Conservation (phyloP, 2,888 invertebrate genomes). For the Cheilosia vulpina region DNA sequence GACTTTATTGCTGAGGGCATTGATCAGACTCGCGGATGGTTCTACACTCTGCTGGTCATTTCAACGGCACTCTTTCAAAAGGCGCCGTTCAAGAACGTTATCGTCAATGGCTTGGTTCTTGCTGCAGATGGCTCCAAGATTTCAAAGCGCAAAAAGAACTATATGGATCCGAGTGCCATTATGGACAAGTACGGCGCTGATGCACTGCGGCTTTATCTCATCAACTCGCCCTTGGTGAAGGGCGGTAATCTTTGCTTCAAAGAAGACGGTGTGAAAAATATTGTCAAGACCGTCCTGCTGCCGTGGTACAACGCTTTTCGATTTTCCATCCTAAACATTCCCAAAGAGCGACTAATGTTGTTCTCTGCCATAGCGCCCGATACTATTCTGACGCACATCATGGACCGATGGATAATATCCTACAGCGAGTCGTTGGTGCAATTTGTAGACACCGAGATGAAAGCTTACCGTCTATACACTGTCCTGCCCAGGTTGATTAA, state of each 20-base stretch:
- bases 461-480: constrained; percentile 94
- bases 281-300: constrained; percentile 96
- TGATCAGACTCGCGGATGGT: constrained; percentile 98
- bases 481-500: constrained; percentile 95
- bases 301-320: constrained; percentile 92
- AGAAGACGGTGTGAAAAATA: constrained; percentile 96
- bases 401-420: constrained; percentile 98
- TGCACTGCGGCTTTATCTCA: constrained; percentile 94
- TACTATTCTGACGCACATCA: constrained; percentile 85
- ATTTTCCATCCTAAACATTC: constrained; percentile 51
- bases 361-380: constrained; percentile 83
- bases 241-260: constrained; percentile 97
- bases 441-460: constrained; percentile 95
- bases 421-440: constrained; percentile 94
- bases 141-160: constrained; percentile 98
- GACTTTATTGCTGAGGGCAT: constrained; percentile 91
- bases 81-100: constrained; percentile 97
- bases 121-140: constrained; percentile 98
- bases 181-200: constrained; percentile 96
- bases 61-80: constrained; percentile 96
- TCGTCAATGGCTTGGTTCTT: constrained; percentile 95
- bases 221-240: constrained; percentile 97
- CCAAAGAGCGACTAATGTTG: constrained; percentile 76
- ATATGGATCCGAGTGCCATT: constrained; percentile 95
- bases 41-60: constrained; percentile 96